These are phyloP conservation scores for Catagonus wagneri DNA, from an alignment of 2,113 vertebrate genomes.

Conservation along the genomic window DNA sequence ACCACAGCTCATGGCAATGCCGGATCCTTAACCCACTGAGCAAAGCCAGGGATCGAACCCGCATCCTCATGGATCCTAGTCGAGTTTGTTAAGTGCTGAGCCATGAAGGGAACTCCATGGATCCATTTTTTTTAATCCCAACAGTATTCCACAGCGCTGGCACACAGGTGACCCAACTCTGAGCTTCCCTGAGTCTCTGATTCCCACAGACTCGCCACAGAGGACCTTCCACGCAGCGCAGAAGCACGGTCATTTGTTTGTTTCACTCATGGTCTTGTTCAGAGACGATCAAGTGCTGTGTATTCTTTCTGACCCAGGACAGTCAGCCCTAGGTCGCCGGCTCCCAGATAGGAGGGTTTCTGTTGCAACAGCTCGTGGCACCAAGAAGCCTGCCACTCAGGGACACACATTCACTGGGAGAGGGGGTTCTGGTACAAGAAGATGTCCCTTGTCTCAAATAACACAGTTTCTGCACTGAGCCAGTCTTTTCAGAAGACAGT, in stretches of 20 bases:
- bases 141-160: not conserved
- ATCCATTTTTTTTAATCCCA: not conserved
- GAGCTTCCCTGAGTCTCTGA: not conserved
- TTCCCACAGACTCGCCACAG: not conserved
- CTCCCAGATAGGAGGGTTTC: not conserved
- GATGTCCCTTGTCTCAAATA: not conserved
- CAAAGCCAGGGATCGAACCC: too few relatives aligned
- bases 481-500: constrained; percentile 35
- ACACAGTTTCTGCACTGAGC: not conserved
- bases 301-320: not conserved
- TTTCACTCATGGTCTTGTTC: constrained; percentile 20
- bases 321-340: not conserved
- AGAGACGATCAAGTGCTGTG: not conserved
- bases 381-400: not conserved
- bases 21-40: too few relatives aligned
- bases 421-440: not conserved
- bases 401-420: not conserved
- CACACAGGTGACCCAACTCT: not conserved
- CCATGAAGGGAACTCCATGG: too few relatives aligned
- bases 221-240: not conserved
- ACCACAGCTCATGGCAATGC: too few relatives aligned
- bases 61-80: too few relatives aligned
- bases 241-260: not conserved
- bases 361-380: not conserved
- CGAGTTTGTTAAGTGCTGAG: too few relatives aligned